These are phyloP conservation scores for Syrmaticus mikado DNA, from an alignment of 2,113 vertebrate genomes.

Conservation along the genomic window DNA sequence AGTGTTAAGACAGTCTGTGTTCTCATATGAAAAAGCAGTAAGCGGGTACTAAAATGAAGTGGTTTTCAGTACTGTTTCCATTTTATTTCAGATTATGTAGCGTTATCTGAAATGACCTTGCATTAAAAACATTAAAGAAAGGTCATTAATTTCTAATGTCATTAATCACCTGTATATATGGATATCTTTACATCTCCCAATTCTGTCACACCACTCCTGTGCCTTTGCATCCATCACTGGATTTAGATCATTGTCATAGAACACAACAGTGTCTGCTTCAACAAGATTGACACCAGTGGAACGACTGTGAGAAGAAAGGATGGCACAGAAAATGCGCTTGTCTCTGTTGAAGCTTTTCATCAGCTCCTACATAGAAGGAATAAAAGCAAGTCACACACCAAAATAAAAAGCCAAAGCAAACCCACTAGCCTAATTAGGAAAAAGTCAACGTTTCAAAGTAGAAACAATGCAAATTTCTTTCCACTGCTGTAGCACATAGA, in stretches of 20 bases:
- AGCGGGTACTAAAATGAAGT: background rate
- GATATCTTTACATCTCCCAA: conserved; percentile 92
- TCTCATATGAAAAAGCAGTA: background rate
- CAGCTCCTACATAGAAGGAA: conserved; percentile 76
- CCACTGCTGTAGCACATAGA: background rate
- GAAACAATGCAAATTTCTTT: background rate
- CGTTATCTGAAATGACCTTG: background rate
- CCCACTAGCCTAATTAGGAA: background rate
- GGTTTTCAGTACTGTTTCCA: background rate
- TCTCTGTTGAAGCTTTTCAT: conserved; percentile 91
- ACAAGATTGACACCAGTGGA: conserved; percentile 86
- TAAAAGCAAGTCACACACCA: background rate
- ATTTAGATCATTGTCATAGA: conserved; percentile 93
- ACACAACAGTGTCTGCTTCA: conserved; percentile 91
- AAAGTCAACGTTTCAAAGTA: background rate
- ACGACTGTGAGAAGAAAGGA: conserved; percentile 92
- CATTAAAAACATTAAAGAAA: background rate
- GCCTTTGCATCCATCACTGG: conserved; percentile 92
- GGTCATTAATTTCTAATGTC: rapidly evolving
- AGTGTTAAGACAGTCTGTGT: rapidly evolving
- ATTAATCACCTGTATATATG: conserved; percentile 91
- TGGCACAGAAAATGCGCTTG: conserved; percentile 89
- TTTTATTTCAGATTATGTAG: background rate
- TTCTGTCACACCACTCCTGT: conserved; percentile 93
- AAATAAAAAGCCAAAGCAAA: background rate